A percentile compares a stretch with the other conserved stretches of the same genome.
These are phyloP conservation scores for Alligator mississippiensis DNA, from an alignment of 2,113 vertebrate species.

Conservation along the genomic window DNA sequence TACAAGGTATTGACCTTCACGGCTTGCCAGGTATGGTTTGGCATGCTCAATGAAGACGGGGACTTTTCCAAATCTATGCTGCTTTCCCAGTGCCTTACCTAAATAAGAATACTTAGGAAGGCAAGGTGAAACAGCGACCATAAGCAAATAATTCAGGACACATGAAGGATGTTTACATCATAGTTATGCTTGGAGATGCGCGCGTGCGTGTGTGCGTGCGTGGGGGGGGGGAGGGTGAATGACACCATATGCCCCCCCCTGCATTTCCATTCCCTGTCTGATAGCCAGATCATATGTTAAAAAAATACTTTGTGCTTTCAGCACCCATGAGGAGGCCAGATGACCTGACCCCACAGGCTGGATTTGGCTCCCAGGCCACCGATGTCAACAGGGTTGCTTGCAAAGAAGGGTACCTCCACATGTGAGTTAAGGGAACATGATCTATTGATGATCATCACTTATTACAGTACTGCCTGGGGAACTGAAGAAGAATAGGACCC, in stretches of 20 bases:
- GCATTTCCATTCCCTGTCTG: not conserved
- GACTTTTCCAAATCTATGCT: not conserved
- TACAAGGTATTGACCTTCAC: conserved; percentile 13
- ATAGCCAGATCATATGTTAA: not conserved
- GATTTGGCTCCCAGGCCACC: not conserved
- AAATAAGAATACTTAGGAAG: not conserved
- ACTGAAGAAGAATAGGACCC: not conserved
- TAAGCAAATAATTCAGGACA: not conserved
- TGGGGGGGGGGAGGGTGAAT: not conserved
- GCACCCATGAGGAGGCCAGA: too few relatives aligned
- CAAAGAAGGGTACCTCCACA: not conserved
- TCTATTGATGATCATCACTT: not conserved
- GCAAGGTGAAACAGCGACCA: not conserved
- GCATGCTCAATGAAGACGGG: not conserved
- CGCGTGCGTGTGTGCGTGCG: too few relatives aligned
- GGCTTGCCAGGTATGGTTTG: not conserved
- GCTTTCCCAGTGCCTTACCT: not conserved
- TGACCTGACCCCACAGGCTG: too few relatives aligned
- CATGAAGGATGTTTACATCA: not conserved
- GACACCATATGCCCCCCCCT: too few relatives aligned
- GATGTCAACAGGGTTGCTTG: not conserved
- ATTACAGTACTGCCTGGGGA: not conserved
- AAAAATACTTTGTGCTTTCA: too few relatives aligned
- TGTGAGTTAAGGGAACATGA: not conserved
- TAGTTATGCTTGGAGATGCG: not conserved